phyloP scores from a whole-genome alignment of 2,888 invertebrate species.

The Byasa hedistus region DNA sequence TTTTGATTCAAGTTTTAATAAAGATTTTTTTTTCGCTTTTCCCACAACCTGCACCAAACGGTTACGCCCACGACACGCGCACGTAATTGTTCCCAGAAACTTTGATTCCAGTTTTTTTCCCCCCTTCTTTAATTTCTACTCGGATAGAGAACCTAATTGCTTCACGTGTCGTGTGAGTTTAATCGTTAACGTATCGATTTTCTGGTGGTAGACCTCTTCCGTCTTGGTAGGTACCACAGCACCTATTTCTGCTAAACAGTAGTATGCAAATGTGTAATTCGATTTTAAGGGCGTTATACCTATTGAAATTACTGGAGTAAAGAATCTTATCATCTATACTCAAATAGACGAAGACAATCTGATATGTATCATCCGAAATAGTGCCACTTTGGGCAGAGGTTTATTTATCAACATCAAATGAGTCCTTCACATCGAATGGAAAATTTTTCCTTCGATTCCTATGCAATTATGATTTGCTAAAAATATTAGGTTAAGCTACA shows the following conservation, averaged over 20 bases:
- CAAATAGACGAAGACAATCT: no score
- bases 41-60: slow-evolving; percentile 38
- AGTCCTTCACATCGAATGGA: no score
- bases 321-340: no score
- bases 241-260: no score
- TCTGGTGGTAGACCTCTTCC: no score
- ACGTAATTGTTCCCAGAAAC: slow-evolving; percentile 71
- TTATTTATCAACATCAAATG: no score
- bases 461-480: no score
- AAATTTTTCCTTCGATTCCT: no score
- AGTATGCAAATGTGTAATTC: background rate
- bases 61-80: slow-evolving; percentile 59
- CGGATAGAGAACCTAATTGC: slow-evolving; percentile 60
- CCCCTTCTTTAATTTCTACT: slow-evolving; percentile 49
- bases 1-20: background rate
- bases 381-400: no score
- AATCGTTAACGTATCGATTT: slow-evolving; percentile 32
- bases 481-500: slow-evolving; percentile 37
- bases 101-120: slow-evolving; percentile 58
- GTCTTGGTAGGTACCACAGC: no score
- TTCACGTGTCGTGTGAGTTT: slow-evolving; percentile 46
- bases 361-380: no score
- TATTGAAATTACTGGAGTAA: no score
- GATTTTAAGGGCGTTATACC: background rate
- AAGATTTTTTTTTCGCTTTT: slow-evolving; percentile 8